Conservation (phyloP, 2,888 invertebrate species). For the Neocrepidodera transversa region DNA sequence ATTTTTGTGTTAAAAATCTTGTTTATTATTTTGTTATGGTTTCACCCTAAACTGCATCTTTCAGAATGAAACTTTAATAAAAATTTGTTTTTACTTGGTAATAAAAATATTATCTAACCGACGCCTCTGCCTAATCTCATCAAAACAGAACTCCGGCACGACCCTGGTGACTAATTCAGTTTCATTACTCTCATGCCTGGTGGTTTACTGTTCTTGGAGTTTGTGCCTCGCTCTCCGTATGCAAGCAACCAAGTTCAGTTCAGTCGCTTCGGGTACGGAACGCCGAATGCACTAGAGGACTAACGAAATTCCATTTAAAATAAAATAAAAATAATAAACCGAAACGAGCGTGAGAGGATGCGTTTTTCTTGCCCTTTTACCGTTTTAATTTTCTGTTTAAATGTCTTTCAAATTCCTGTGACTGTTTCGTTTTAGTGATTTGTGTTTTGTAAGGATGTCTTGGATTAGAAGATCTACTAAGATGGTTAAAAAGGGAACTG, state of each 20-base stretch:
- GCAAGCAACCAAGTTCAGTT: slow-evolving; percentile 43
- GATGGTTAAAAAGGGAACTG: slow-evolving; percentile 40
- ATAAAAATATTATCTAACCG: too few relatives aligned
- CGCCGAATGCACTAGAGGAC: slow-evolving; percentile 25
- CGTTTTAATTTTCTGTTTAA: neutral
- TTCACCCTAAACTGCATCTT: too few relatives aligned
- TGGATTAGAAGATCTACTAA: slow-evolving; percentile 52
- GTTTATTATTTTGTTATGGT: too few relatives aligned
- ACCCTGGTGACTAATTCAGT: slow-evolving; percentile 54
- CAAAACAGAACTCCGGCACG: slow-evolving; percentile 47
- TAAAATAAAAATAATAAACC: too few relatives aligned
- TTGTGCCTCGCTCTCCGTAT: slow-evolving; percentile 25
- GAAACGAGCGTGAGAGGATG: slow-evolving; percentile 11
- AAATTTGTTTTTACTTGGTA: too few relatives aligned
- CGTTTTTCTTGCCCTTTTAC: slow-evolving; percentile 24
- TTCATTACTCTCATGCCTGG: slow-evolving; percentile 38
- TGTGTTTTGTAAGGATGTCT: slow-evolving; percentile 45
- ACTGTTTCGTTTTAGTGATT: neutral
- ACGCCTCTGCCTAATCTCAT: slow-evolving; percentile 41
- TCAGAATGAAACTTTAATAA: too few relatives aligned
- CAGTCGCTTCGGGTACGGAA: slow-evolving; percentile 42
- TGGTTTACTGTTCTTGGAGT: slow-evolving; percentile 44
- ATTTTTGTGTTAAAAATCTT: too few relatives aligned
- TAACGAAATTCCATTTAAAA: slow-evolving; percentile 12
- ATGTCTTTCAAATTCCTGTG: slow-evolving; percentile 9